phyloP scores from a whole-genome alignment of 2,797 vertebrate species.

The Catharus ustulatus region DNA sequence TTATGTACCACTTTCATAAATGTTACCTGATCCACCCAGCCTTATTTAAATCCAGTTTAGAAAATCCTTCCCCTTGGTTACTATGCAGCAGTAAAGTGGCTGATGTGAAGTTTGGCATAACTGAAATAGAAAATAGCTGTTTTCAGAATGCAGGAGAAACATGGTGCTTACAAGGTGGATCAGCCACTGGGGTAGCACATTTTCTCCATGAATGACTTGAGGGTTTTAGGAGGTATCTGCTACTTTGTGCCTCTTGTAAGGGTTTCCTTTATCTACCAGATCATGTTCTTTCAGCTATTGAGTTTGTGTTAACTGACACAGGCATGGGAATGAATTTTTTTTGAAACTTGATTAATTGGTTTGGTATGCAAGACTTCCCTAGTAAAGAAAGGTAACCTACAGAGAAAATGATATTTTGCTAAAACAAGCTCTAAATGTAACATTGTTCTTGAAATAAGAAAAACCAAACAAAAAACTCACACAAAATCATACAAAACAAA shows the following conservation, averaged over 20 bases:
- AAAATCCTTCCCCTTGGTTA: not conserved
- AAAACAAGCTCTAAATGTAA: not conserved
- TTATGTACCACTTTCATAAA: not conserved
- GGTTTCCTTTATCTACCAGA: not conserved
- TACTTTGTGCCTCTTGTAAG: not conserved
- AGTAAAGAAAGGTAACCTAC: not conserved
- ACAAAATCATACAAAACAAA: not conserved
- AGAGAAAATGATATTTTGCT: not conserved
- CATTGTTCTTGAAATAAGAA: not conserved
- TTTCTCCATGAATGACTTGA: not conserved
- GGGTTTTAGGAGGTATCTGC: not conserved
- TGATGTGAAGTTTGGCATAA: not conserved
- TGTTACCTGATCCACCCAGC: not conserved
- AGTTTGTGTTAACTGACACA: not conserved
- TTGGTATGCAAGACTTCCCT: not conserved
- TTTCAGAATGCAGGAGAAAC: not conserved
- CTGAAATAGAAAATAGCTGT: not conserved
- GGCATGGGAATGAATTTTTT: not conserved
- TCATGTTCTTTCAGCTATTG: not conserved
- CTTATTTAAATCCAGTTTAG: not conserved
- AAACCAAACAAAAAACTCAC: not conserved
- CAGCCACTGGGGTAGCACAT: not conserved
- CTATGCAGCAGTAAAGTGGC: not conserved
- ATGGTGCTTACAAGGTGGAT: not conserved
- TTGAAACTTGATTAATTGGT: not conserved